These are phyloP conservation scores for Pogonomyrmex californicus DNA, from an alignment of 1,140 invertebrate species.

Conservation along the genomic window DNA sequence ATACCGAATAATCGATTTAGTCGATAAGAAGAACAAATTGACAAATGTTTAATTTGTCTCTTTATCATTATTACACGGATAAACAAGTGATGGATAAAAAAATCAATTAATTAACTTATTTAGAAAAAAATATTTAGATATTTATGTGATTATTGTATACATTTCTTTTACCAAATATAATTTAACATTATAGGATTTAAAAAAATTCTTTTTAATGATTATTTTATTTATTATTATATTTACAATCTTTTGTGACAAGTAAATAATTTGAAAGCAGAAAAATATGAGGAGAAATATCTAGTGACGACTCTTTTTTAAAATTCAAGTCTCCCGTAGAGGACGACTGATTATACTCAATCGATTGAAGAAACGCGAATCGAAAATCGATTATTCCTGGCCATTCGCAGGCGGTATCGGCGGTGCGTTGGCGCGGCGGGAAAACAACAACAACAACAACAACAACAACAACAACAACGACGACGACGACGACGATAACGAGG, in stretches of 20 bases:
- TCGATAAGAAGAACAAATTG: background rate
- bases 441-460: background rate
- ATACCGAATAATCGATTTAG: slow-evolving; percentile 19
- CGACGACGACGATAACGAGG: slow-evolving; percentile 2
- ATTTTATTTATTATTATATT: background rate
- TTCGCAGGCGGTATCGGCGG: background rate
- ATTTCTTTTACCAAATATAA: background rate
- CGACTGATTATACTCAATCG: background rate
- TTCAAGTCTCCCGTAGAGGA: background rate
- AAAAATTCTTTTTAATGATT: background rate
- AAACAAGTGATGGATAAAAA: background rate
- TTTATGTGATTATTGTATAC: background rate
- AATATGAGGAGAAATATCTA: background rate
- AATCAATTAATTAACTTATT: background rate
- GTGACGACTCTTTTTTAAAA: background rate
- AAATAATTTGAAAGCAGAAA: background rate
- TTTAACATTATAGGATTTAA: background rate
- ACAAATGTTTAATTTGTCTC: background rate
- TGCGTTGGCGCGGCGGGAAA: slow-evolving; percentile 5
- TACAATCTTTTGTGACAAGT: background rate
- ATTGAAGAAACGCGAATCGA: background rate
- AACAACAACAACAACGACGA: background rate
- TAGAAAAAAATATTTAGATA: slow-evolving; percentile 2
- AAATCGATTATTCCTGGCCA: slow-evolving; percentile 19
- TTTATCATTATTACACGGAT: background rate